phyloP scores from a whole-genome alignment of 1,140 invertebrate genomes.

The Trissolcus basalis region DNA sequence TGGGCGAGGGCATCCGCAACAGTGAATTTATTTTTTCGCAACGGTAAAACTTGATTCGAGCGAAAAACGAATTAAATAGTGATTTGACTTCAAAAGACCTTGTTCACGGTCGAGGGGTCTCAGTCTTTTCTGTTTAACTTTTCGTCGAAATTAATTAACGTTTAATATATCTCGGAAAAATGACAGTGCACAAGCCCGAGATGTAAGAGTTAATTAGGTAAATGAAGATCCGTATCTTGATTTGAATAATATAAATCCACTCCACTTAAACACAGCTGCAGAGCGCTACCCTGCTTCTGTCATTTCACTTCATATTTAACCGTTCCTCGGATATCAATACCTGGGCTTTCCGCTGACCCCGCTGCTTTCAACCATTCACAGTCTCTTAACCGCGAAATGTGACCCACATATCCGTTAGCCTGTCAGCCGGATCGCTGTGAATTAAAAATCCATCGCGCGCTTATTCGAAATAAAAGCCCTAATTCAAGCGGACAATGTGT shows the following conservation, averaged over 20 bases:
- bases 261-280: slow-evolving; percentile 16
- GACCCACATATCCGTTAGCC: not conserved
- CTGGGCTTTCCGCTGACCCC: slow-evolving; percentile 17
- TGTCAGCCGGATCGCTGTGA: not conserved
- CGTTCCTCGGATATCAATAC: slow-evolving; percentile 33
- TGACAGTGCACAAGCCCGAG: not conserved
- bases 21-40: too few relatives aligned
- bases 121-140: too few relatives aligned
- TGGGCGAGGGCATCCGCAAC: too few relatives aligned
- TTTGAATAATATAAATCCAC: slow-evolving; percentile 50
- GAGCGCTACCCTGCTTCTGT: slow-evolving; percentile 24
- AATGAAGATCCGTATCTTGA: slow-evolving; percentile 38
- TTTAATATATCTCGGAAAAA: too few relatives aligned
- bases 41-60: too few relatives aligned
- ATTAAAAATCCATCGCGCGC: not conserved
- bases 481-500: not conserved
- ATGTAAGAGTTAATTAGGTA: slow-evolving; percentile 24
- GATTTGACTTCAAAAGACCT: too few relatives aligned
- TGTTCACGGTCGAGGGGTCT: too few relatives aligned
- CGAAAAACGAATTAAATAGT: too few relatives aligned
- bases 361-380: slow-evolving; percentile 12
- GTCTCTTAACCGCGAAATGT: slow-evolving; percentile 4
- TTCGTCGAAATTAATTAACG: too few relatives aligned
- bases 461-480: slow-evolving; percentile 2
- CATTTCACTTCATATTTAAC: slow-evolving; percentile 38